Conservation (phyloP, 1,140 invertebrate species). For the Ladona fulva region DNA sequence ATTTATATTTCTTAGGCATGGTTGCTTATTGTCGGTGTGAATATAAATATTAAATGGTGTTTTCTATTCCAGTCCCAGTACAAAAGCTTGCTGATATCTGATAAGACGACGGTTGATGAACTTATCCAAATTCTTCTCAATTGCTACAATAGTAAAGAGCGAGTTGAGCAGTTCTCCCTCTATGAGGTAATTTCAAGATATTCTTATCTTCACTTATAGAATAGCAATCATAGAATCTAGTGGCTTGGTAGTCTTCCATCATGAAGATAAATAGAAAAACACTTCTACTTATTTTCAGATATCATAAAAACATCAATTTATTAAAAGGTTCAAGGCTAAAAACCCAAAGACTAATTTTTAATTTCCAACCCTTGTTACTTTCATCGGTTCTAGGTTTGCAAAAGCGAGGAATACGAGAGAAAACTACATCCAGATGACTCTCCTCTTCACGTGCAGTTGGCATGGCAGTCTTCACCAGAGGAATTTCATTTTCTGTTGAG, state of each 20-base stretch:
- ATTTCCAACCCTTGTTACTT: neutral
- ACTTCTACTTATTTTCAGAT: too few species aligned
- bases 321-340: too few species aligned
- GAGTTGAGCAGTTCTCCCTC: constrained; percentile 74
- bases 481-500: constrained; percentile 68
- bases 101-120: constrained; percentile 82
- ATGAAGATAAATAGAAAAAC: too few species aligned
- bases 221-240: too few species aligned
- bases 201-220: too few species aligned
- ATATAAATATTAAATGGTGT: constrained; percentile 20
- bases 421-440: constrained; percentile 78
- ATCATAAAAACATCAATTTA: too few species aligned
- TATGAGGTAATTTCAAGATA: constrained; percentile 61
- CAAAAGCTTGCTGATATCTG: constrained; percentile 82
- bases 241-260: too few species aligned
- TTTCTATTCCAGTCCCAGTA: constrained; percentile 63
- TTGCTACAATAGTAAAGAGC: constrained; percentile 74
- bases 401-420: constrained; percentile 65
- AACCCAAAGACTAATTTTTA: too few species aligned
- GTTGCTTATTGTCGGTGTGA: too few species aligned
- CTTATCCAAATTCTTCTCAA: constrained; percentile 73
- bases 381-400: constrained; percentile 42
- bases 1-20: too few species aligned
- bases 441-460: constrained; percentile 70
- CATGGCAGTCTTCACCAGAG: constrained; percentile 51